Base-by-base conservation (phyloP, 1,140 invertebrate genomes). In the Acromyrmex echinatior region DNA sequence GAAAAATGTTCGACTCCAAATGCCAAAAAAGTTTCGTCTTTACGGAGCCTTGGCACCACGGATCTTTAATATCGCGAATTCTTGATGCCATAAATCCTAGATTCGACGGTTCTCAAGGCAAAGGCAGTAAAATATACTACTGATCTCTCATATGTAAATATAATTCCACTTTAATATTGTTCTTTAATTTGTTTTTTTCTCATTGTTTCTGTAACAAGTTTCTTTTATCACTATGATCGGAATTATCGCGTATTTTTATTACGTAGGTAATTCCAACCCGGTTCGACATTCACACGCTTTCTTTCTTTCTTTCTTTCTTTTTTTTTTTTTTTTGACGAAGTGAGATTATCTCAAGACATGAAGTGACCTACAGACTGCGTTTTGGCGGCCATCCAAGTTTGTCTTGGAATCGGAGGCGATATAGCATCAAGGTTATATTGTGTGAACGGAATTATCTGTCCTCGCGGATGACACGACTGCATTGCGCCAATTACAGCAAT, bases 361-460 rank as follows among this genome's bases (percentile, higher is more conserved):
- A 92, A 93, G 87, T 91, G 93, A 93, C 93, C 93, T 92, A 93
- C 92, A 92, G 92, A 90, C 92, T 86, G 90, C 77, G 89, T 93
- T 90, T 93, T 95, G 94, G 94, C 94, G 87, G 70, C 73, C 88
- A 88, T 92, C 94, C 94, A 95, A 95, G 91, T 93, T 94, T 93
- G 92, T 93, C 94, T 94, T 93, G 92, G 93, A 94, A 94, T 95
- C 92, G 93, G 92, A 91, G 92, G 90, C 92, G 79, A 91, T 93
- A 92, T 92, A 93, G 93, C 91, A 91, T 80, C 93, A 94, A 94
- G 94, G 93, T 95, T 93, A 91, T 92, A 89, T 92, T 93, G 91
- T 92, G 92, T 92, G 90, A 93, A 93, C 91, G 91, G 90, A 93
- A 94, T 94, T 94, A 94, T 94, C 92, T 91, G 91, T 93, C 90